phyloP scores from a whole-genome alignment of 2,113 vertebrate species.

The Aegithalos caudatus region DNA sequence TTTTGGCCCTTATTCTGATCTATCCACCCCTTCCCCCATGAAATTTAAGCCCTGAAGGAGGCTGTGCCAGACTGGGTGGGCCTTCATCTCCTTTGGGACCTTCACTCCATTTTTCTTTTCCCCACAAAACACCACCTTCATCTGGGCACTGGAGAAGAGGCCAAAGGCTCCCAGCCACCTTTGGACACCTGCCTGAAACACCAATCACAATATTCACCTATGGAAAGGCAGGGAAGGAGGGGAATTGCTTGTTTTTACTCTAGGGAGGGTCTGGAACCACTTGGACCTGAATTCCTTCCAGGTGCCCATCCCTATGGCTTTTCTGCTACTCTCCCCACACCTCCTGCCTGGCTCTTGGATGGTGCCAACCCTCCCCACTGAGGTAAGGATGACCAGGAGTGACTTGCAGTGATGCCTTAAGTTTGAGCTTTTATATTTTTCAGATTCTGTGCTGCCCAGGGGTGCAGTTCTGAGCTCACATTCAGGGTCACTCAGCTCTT shows the following conservation, averaged over 20 bases:
- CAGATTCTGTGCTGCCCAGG: no score
- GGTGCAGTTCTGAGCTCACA: no score
- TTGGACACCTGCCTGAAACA: not conserved
- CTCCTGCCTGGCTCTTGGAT: not conserved
- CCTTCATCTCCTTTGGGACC: not conserved
- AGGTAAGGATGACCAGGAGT: not conserved
- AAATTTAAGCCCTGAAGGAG: not conserved
- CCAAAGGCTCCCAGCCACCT: not conserved
- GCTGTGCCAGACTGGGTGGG: not conserved
- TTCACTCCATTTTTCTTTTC: not conserved
- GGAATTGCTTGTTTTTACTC: not conserved
- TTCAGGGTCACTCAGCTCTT: no score
- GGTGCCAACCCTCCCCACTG: not conserved
- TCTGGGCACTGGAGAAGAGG: not conserved
- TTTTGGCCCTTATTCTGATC: not conserved
- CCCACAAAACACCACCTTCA: not conserved
- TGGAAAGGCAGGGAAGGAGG: not conserved
- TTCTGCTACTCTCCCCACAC: not conserved
- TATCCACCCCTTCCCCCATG: not conserved
- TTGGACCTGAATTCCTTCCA: not conserved
- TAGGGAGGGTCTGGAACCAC: not conserved
- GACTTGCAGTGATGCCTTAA: not conserved
- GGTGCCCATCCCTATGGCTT: not conserved
- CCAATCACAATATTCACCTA: rapidly evolving
- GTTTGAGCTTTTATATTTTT: no score